These are phyloP conservation scores for Macaca mulatta DNA, from an alignment of 2,113 vertebrate genomes.

Conservation along the genomic window DNA sequence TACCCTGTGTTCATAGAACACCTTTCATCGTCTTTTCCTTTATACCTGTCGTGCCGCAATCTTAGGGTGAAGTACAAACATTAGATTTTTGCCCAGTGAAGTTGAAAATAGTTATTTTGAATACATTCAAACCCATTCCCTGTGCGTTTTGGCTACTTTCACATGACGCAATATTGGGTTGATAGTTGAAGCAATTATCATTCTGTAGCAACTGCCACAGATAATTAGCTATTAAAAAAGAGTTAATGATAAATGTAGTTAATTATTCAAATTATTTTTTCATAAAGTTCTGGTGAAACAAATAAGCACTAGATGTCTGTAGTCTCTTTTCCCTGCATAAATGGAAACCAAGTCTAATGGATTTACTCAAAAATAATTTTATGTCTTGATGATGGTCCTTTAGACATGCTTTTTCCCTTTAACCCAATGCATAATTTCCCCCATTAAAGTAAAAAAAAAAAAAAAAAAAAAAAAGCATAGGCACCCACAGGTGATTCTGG, in stretches of 20 bases:
- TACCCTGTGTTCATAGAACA: neutral
- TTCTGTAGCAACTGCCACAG: neutral
- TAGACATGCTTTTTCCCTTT: neutral
- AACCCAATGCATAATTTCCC: neutral
- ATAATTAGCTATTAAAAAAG: neutral
- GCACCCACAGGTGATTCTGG: neutral
- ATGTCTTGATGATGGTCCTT: neutral
- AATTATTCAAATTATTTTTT: neutral
- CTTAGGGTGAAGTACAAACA: neutral
- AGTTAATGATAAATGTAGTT: neutral
- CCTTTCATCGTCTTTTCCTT: neutral
- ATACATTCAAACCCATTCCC: neutral
- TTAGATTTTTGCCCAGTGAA: neutral
- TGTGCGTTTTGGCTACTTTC: neutral
- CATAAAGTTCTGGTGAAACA: neutral
- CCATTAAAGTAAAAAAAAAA: neutral
- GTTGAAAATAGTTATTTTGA: neutral
- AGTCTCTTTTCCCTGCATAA: constrained; percentile 1
- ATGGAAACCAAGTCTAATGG: neutral
- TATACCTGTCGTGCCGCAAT: neutral
- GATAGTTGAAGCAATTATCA: neutral
- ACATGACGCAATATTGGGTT: neutral
- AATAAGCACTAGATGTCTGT: neutral
- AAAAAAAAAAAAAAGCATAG: too few relatives aligned
- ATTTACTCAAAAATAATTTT: constrained; percentile 20